phyloP scores from a whole-genome alignment of 2,797 vertebrate genomes.

The Limosa lapponica region DNA sequence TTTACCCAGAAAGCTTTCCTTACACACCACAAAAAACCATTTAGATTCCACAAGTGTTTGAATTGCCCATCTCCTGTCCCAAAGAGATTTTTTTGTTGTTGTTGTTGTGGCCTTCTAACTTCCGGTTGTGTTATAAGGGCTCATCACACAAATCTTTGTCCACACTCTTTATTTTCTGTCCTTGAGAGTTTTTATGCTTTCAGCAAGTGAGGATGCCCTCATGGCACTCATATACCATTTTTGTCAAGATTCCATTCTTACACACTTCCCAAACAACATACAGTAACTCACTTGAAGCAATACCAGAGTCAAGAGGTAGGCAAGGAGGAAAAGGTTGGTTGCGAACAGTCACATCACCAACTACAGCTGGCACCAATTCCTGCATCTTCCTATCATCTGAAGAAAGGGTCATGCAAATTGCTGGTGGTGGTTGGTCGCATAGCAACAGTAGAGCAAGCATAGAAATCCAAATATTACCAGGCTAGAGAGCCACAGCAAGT shows the following conservation, averaged over 20 bases:
- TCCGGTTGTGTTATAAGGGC: background rate
- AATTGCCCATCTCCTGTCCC: background rate
- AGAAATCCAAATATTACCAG: background rate
- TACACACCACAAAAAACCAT: background rate
- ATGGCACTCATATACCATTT: fast-evolving
- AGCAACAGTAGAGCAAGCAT: slow-evolving; percentile 10
- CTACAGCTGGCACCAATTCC: background rate
- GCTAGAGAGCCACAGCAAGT: background rate
- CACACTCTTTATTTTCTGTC: background rate
- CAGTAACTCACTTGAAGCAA: background rate
- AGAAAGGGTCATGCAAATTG: slow-evolving; percentile 26
- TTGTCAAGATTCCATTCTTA: background rate
- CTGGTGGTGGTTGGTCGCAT: background rate
- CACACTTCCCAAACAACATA: background rate
- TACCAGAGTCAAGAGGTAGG: background rate
- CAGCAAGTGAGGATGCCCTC: background rate
- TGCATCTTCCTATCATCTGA: background rate
- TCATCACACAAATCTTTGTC: background rate
- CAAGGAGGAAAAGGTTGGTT: background rate
- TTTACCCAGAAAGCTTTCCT: background rate
- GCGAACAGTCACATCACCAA: background rate
- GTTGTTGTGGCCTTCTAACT: background rate
- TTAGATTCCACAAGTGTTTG: background rate
- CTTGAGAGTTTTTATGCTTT: background rate
- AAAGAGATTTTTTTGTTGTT: background rate